A percentile compares a stretch with the other conserved stretches of the same genome.
Evolutionary conservation across 2,113 vertebrate genomes (phyloP).

Genomic region (Gila orcuttii): DNA sequence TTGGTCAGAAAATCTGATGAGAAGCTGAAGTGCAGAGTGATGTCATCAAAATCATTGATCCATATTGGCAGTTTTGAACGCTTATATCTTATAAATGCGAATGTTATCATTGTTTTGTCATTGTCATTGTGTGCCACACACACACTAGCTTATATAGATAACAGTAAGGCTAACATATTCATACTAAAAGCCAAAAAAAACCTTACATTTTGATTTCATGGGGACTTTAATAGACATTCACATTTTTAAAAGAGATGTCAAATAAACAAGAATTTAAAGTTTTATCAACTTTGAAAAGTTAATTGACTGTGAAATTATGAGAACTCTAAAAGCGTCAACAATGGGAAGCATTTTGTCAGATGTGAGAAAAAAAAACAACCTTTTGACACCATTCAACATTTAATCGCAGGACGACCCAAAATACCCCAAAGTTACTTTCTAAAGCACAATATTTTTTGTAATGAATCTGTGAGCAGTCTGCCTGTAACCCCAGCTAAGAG

Average conservation of each 20-base stretch:
- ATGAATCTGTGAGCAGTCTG: slow-evolving; percentile 50
- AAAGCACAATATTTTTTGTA: slow-evolving; percentile 51
- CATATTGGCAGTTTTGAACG: too few relatives aligned
- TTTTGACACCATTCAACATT: slow-evolving; percentile 57
- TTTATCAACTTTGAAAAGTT: not conserved
- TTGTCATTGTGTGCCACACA: too few relatives aligned
- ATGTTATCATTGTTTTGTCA: too few relatives aligned
- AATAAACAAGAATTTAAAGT: not conserved
- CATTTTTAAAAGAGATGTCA: too few relatives aligned
- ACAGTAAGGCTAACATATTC: too few relatives aligned
- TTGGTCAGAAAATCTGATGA: too few relatives aligned
- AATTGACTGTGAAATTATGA: slow-evolving; percentile 10
- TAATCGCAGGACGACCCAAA: not conserved
- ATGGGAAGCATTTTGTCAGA: slow-evolving; percentile 3
- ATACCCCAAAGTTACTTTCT: slow-evolving; percentile 17
- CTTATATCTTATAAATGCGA: too few relatives aligned
- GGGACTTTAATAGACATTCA: not conserved
- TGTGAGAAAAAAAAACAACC: slow-evolving; percentile 44
- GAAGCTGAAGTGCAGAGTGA: too few relatives aligned
- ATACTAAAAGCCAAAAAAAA: too few relatives aligned
- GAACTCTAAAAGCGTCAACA: not conserved
- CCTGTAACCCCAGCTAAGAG: slow-evolving; percentile 39
- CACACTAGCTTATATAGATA: too few relatives aligned
- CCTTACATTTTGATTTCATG: too few relatives aligned
- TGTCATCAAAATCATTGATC: too few relatives aligned